Base-by-base conservation (phyloP, 2,888 invertebrate species). In the Eristalinus sepulchralis region DNA sequence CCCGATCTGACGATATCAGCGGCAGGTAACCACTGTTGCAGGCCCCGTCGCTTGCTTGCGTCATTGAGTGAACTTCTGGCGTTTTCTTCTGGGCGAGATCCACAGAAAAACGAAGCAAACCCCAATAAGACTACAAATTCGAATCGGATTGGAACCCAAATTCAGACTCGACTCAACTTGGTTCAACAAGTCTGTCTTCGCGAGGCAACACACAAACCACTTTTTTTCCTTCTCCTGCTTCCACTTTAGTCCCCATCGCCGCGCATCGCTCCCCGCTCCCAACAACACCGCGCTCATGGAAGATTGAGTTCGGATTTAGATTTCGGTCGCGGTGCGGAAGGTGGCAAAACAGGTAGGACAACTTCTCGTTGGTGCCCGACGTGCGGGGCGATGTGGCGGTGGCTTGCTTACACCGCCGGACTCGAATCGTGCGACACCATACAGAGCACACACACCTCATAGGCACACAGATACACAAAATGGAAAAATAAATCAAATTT, bases 261-360 rank as follows among this genome's bases (percentile, higher is more conserved):
- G n/a, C 47, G 17, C 63, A 6, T 57, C 57, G 33, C 34, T 17
- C 34, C 20, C 10, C 34, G 13, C 6, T 63, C 5, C 27, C 27
- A 27, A 5, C 27, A 3, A 2, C 39, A n/a, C 47, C 63, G 24
- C 63, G 78, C 73, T 68, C 36, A 63, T 47, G 22, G 79, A 34
- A 72, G 31, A 77, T 63, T 71, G 62, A 57, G 82, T 79, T 86
- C 67, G 82, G 86, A 86, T 86, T 86, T 86, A 86, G 86, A 75
- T 82, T 86, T 79, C 86, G 86, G 86, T 86, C 86, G 86, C 78
- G 71, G 86, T 22, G 22, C 57, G 75, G 83, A 86, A 75, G 78
- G 75, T 57, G 71, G 75, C 78, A 82, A 86, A 86, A 86, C 86
- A 86, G 86, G 86, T 86, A 86, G 71, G 83, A 83, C 86, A 78